These are phyloP conservation scores for Hydrotaea cyrtoneurina DNA, from an alignment of 2,888 invertebrate genomes.

Conservation along the genomic window DNA sequence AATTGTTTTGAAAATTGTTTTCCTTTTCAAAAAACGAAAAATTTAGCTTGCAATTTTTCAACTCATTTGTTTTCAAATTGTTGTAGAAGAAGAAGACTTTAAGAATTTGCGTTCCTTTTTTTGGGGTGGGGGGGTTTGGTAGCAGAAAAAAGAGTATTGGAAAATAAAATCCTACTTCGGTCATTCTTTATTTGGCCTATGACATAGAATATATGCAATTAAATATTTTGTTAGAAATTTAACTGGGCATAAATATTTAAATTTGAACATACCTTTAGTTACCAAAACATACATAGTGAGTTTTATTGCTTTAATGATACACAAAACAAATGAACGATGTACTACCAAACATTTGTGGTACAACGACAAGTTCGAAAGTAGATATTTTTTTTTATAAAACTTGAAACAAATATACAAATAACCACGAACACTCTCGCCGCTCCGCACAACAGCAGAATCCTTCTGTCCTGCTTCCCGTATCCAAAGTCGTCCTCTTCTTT, in stretches of 20 bases:
- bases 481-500: not conserved
- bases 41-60: too few species aligned
- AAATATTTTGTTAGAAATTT: not conserved
- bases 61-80: not conserved
- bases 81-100: conserved; percentile 25
- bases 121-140: too few species aligned
- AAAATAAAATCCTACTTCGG: conserved; percentile 1
- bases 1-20: conserved; percentile 47
- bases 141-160: conserved; percentile 21
- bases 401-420: conserved; percentile 23
- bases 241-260: not conserved
- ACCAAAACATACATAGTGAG: conserved; percentile 24
- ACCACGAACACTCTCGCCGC: conserved; percentile 14
- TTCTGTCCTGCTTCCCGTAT: not conserved
- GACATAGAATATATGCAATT: not conserved
- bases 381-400: conserved; percentile 10
- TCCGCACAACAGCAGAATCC: not conserved
- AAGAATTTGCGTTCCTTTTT: too few species aligned
- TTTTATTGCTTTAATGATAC: conserved; percentile 35
- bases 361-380: not conserved
- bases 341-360: conserved; percentile 66
- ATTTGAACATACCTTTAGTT: not conserved
- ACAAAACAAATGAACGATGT: conserved; percentile 11
- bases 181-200: not conserved
- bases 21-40: conserved; percentile 37